A percentile compares a stretch with the other conserved stretches of the same genome.
Conservation (phyloP, 2,797 vertebrate species). For the Pseudopleuronectes americanus region DNA sequence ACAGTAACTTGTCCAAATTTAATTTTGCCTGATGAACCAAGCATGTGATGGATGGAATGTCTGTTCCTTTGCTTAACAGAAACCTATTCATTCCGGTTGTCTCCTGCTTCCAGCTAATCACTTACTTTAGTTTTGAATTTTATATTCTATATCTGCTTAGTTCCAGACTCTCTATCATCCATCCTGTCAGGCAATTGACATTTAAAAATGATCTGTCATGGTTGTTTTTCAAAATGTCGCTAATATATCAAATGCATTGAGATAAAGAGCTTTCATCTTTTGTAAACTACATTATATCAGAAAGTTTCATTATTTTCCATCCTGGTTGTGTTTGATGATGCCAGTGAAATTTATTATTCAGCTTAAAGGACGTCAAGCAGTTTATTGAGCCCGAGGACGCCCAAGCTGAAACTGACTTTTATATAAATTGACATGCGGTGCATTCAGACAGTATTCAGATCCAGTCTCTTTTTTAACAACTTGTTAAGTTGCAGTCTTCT, state of each 20-base stretch:
- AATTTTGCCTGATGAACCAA: slow-evolving; percentile 8
- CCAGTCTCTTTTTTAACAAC: no score
- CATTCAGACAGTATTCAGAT: no score
- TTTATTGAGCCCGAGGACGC: slow-evolving; percentile 3
- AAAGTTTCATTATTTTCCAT: slow-evolving; percentile 8
- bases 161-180: neutral
- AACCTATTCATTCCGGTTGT: slow-evolving; percentile 1
- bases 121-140: slow-evolving; percentile 13
- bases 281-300: neutral
- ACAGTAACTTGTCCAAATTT: slow-evolving; percentile 15
- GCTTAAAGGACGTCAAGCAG: neutral
- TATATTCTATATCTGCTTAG: slow-evolving; percentile 5
- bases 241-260: slow-evolving; percentile 42
- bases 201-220: slow-evolving; percentile 39
- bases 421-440: neutral
- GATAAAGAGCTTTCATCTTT: slow-evolving; percentile 14
- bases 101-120: slow-evolving; percentile 11
- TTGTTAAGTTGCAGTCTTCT: no score
- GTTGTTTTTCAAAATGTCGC: slow-evolving; percentile 49
- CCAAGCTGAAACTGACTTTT: neutral
- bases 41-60: slow-evolving; percentile 26
- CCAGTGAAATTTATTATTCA: neutral
- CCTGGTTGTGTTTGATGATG: slow-evolving; percentile 3
- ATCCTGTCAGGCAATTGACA: slow-evolving; percentile 30
- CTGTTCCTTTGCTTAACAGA: slow-evolving; percentile 1